These are phyloP conservation scores for Gallinago jamesoni DNA, from an alignment of 2,113 vertebrate species.

Conservation along the genomic window DNA sequence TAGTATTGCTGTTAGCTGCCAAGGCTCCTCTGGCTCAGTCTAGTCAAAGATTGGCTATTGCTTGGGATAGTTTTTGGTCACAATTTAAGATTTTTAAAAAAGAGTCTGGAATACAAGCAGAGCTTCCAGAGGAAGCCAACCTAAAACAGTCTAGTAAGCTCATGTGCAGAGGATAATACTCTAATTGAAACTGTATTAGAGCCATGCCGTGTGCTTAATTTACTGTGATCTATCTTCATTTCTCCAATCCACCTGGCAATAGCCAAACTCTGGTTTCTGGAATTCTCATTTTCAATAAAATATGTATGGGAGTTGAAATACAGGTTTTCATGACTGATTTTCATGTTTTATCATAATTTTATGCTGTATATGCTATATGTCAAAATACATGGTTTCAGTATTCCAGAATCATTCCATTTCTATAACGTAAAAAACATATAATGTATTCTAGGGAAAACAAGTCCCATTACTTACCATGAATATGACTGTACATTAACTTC, in stretches of 20 bases:
- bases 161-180: neutral
- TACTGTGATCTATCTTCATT: neutral
- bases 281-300: neutral
- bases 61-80: neutral
- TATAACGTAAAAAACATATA: neutral
- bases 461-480: neutral
- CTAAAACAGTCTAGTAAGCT: neutral
- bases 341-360: neutral
- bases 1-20: neutral
- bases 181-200: neutral
- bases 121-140: neutral
- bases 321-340: neutral
- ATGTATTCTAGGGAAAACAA: neutral
- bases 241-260: neutral
- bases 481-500: neutral
- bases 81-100: neutral
- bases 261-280: neutral
- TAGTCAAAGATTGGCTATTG: neutral
- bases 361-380: neutral
- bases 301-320: neutral
- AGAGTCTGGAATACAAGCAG: neutral
- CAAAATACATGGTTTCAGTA: neutral
- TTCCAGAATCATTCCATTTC: neutral
- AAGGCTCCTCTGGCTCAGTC: neutral
- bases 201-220: neutral